Base-by-base conservation (phyloP, 2,113 vertebrate genomes). In the Sebastes fasciatus region DNA sequence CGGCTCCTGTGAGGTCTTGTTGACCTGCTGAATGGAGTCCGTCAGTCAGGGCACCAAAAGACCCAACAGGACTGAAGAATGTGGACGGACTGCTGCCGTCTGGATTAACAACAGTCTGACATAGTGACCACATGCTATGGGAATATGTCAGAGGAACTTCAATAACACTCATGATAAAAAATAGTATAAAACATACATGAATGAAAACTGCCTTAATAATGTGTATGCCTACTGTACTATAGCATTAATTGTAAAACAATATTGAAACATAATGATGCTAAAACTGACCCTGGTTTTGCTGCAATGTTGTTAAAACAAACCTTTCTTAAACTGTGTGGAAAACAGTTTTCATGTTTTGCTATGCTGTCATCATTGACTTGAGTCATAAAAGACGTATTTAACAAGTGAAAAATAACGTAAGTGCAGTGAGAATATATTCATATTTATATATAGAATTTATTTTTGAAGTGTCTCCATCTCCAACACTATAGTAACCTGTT, bases 1-100 rank as follows among this genome's bases (percentile, higher is more conserved):
- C 64, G 74, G 84, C 84, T 84, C 79, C 78, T 90, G 85, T 87
- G 73, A 74, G 79, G 86, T 90, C 84, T 55, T 42, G 66, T 67
- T 79, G 81, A 88, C 76, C 72, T 72, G 57, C n/a, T 86, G 52
- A 83, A 71, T 42, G 64, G 52, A 74, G 67, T 51, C 80, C 80
- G 66, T 55, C 42, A 9, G 42, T 57, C 69, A 65, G 54, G 45
- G 69, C 79, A 77, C 76, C 79, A 64, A 54, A 48, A 62, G 5
- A 63, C 54, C 34, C 57, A 14, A 42, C 19, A 57, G 19, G 6
- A 51, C 49, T 45, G 80, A 74, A 13, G 54, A 90, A 79, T 86
- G 82, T 64, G 70, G 51, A 34, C 4, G 12, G 75, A 42, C 42
- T 16, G 45, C 70, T 79, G 77, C 48, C 48, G 46, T 70, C 52